Percentiles rank a stretch among this genome's conserved stretches.
phyloP scores from a whole-genome alignment of 2,797 vertebrate species.

The Rallus crepitans region DNA sequence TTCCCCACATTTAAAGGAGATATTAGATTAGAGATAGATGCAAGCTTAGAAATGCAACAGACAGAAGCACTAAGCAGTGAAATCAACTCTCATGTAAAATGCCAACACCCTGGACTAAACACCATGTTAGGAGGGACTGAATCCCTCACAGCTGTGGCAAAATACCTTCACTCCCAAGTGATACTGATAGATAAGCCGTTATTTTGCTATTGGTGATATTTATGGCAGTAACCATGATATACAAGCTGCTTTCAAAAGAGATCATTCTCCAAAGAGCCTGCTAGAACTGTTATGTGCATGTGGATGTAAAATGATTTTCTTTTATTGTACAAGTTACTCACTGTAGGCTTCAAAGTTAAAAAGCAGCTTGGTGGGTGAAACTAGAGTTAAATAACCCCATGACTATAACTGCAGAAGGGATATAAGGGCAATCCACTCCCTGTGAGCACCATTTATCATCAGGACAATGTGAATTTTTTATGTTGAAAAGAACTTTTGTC shows the following conservation, averaged over 20 bases:
- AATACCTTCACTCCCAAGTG: background rate
- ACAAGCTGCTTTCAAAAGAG: background rate
- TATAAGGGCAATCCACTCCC: background rate
- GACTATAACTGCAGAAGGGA: background rate
- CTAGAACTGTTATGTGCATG: background rate
- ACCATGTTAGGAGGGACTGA: background rate
- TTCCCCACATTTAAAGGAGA: background rate
- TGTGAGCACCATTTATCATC: background rate
- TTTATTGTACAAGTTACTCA: background rate
- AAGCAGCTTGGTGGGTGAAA: background rate
- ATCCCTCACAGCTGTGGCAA: background rate
- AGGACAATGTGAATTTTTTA: background rate
- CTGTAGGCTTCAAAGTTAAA: background rate
- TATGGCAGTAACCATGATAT: background rate
- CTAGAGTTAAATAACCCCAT: background rate
- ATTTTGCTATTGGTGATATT: background rate
- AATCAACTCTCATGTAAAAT: background rate
- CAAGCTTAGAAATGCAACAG: background rate
- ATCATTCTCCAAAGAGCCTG: background rate
- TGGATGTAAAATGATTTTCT: background rate
- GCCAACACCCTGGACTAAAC: background rate
- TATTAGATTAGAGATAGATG: background rate
- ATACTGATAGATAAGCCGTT: conserved; percentile 1
- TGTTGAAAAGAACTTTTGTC: background rate
- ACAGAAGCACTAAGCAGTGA: background rate